Percentiles rank a stretch among this genome's conserved stretches.
Conservation (phyloP, 2,113 vertebrate genomes). For the Mionectes macconnelli region DNA sequence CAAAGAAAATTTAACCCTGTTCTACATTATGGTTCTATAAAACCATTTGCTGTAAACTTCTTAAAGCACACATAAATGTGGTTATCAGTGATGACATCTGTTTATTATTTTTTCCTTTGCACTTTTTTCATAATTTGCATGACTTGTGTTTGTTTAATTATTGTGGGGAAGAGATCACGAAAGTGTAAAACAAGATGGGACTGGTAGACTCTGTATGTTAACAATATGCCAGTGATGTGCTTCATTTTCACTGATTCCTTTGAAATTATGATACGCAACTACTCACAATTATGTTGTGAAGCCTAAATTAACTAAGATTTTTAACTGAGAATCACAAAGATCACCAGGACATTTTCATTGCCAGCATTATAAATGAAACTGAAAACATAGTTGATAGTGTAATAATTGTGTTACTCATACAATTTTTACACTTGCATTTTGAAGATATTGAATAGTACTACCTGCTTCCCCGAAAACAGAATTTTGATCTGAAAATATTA, state of each 20-base stretch:
- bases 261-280: neutral
- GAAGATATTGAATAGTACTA: neutral
- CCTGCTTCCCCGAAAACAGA: neutral
- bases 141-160: neutral
- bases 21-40: neutral
- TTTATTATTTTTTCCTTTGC: neutral
- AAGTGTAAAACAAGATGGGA: neutral
- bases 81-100: neutral
- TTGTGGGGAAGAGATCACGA: neutral
- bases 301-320: neutral
- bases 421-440: neutral
- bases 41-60: neutral
- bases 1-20: neutral
- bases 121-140: neutral
- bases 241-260: neutral
- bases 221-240: neutral
- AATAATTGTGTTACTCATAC: neutral
- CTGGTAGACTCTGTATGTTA: neutral
- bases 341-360: neutral
- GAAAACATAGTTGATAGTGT: neutral
- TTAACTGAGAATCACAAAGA: neutral
- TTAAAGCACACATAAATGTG: neutral
- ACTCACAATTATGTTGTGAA: neutral
- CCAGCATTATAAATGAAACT: neutral
- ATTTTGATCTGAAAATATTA: neutral